Conservation (phyloP, 2,888 invertebrate species). For the Mechanitis mazaeus region DNA sequence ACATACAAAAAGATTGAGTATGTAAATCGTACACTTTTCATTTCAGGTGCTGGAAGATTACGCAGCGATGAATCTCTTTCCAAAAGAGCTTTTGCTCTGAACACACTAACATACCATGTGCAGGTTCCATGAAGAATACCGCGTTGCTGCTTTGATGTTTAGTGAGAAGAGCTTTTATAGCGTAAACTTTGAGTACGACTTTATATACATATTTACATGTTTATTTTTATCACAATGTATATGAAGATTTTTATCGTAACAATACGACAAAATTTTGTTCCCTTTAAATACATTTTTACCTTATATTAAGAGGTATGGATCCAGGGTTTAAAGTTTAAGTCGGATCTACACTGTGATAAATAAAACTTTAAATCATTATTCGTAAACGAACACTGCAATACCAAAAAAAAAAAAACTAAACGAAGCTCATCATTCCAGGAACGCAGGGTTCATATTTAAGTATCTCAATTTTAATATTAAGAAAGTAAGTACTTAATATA, state of each 20-base stretch:
- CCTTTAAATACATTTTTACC: background rate
- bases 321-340: constrained; percentile 22
- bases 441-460: background rate
- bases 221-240: too few species aligned
- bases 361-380: constrained; percentile 10
- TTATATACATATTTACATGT: too few species aligned
- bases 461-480: background rate
- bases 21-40: constrained; percentile 17
- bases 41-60: constrained; percentile 87
- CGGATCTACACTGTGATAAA: constrained; percentile 24
- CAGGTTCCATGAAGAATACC: too few species aligned
- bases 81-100: constrained; percentile 81
- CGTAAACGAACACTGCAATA: background rate
- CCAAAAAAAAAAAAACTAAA: background rate
- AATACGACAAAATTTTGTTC: background rate
- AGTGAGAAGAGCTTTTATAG: too few species aligned
- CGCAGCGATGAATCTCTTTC: constrained; percentile 88
- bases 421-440: constrained; percentile 1
- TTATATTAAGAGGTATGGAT: background rate
- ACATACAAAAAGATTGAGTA: too few species aligned
- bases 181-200: too few species aligned
- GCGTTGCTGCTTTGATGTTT: too few species aligned
- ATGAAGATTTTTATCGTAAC: background rate
- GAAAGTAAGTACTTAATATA: constrained; percentile 3
- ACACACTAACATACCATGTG: constrained; percentile 22